Base-by-base conservation (phyloP, 2,113 vertebrate genomes). In the Mugil cephalus region DNA sequence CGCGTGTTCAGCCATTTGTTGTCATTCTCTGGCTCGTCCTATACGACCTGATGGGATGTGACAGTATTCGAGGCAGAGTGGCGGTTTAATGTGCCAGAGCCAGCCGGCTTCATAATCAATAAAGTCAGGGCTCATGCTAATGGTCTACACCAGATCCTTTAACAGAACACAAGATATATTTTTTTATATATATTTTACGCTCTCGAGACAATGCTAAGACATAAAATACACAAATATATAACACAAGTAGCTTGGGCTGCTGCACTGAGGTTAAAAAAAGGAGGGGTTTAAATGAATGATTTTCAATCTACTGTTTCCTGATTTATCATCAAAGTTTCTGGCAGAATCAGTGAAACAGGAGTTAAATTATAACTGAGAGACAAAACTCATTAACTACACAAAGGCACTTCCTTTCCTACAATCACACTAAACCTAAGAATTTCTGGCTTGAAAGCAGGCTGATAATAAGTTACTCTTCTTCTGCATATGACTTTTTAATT, bases 21-120 rank as follows among this genome's bases (percentile, higher is more conserved):
- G 34, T 69, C 62, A 63, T 59, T 52, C 60, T 51, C 14, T 14
- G 17, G 50, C 52, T 62, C 24, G 46, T 84, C 68, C 61, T 2
- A 19, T 61, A 61, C 40, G 39, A 46, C 21, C 72, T 82, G 81
- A 89, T 84, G 75, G 51, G 60, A 82, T 77, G 67, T 81, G 90
- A 86, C 85, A 80, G 77, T 7, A 40, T 61, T 60, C 46, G 78
- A 35, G 9, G 40, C 48, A 42, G 47, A 48, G 65, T 30, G 63
- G 38, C 59, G 60, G 52, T 42, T n/a, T 59, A 77, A 62, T 74
- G 74, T 47, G 43, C 67, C 59, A 18, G 64, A 66, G 58, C 36
- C 48, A 79, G 74, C 17, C 59, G 30, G 39, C 60, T 53, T 76
- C 74, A 54, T 14, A 66, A 77, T 84, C 78, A 69, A 72, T 86